Evolutionary conservation across 2,113 vertebrate genomes (phyloP), one percentile per base, ranked within the genome.

Genomic region (Poeciliopsis turrubarensis): DNA sequence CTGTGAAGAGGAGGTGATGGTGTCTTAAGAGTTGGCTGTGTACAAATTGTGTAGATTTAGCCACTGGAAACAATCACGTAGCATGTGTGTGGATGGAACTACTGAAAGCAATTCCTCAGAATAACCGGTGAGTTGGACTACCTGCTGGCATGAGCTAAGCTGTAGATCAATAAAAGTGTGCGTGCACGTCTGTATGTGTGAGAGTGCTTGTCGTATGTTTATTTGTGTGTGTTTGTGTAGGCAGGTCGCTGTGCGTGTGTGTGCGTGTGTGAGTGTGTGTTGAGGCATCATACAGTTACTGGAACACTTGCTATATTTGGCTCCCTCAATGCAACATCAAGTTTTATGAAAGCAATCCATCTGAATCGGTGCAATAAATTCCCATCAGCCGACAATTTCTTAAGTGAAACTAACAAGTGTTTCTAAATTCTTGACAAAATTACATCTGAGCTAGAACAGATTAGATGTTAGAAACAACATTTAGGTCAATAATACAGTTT

Each of bases 91-190:
- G 74, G 44, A 68, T 66, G 60, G 62, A 86, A 82, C 82, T 81
- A 66, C 86, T 89, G 86, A 92, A 89, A 92, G 87, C 90, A 83
- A 90, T 92, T 91, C 88, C 91, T 92, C 85, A 92, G 89, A 91
- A 92, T 91, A 91, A 89, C 88, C 71, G 72, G 86, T 87, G 88
- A 92, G 83, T 87, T 89, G 82, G 90, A 86, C 92, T 92, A 92
- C 90, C 87, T 93, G 89, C 92, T 92, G 92, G 90, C 89, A 91
- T 89, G 88, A 92, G 87, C 91, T 91, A 90, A 89, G 88, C 90
- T 92, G 84, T 62, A 84, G 91, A 93, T 93, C 92, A 71, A 93
- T 93, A 92, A 80, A 84, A 89, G 88, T 90, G 87, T 89, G 86
- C 66, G 67, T 84, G 81, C 66, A 82, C 65, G 78, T 87, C 70